Base-by-base conservation (phyloP, 1,140 invertebrate genomes). In the Araneus ventricosus region DNA sequence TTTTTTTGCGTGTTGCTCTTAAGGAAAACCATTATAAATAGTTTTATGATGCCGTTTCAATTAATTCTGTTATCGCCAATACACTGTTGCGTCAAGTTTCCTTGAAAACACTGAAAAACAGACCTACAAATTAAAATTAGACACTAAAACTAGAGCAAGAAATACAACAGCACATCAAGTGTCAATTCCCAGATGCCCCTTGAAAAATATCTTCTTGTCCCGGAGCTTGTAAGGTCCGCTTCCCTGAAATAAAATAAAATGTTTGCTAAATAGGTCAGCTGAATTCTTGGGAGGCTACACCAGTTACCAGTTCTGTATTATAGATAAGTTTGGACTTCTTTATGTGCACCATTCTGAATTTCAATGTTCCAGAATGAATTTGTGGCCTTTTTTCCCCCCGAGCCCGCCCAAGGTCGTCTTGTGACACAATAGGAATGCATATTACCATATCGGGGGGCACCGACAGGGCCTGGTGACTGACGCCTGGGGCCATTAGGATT, bases 201-300 rank as follows among this genome's bases (percentile, higher is more conserved):
- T 63, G 59, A 63, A 24, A 30, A 75, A 75, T 75, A 10, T 37
- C 14, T 75, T 2, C 17, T 34, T 20, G 27, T 17, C 27, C 27
- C 67, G 10, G 45, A 52, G 30, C 30, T 75, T 22, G 14, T 6
- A 22, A n/a, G 3, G 27, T n/a, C 27, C 67, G 34, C 30, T 17
- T 70, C 27, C 30, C 70, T 75, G 30, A 75, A 75, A 75, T 75
- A 34, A 52, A 52, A 52, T 52, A 52, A 52, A 75, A 17, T 75
- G 70, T 75, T 75, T 52, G 22, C 41, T 41, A 82, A 82, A 82
- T 82, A 82, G 80, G 80, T 82, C 80, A 82, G 37, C 80, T n/a
- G 22, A 82, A 82, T 82, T 82, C 80, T 30, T 82, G 7, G 39
- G 41, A 82, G 41, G 41, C 41, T 39, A 82, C 22, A 52, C 70